A percentile compares a stretch with the other conserved stretches of the same genome.
phyloP scores from a whole-genome alignment of 2,888 invertebrate genomes.

The Lepidochrysops patricia region DNA sequence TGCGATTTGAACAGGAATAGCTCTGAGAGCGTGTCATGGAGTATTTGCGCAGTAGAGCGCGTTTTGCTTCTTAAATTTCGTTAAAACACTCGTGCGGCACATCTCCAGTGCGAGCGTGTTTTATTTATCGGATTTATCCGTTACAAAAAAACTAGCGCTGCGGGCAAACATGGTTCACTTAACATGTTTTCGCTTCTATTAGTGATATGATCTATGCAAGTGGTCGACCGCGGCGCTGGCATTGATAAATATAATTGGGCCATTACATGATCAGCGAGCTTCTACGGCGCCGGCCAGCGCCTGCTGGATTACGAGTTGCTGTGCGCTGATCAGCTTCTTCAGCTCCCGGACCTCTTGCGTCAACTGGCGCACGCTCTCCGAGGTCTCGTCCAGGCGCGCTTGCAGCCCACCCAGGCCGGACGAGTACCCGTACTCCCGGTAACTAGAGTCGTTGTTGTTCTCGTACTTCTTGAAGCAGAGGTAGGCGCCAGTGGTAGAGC shows the following conservation, averaged over 20 bases:
- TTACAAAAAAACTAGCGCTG: neutral
- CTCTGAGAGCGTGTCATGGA: too few species aligned
- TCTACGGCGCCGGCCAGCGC: conserved; percentile 61
- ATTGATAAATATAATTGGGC: conserved; percentile 66
- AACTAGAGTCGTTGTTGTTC: conserved; percentile 72
- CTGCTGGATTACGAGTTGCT: conserved; percentile 68
- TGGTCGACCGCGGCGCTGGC: conserved; percentile 67
- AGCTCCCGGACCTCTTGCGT: conserved; percentile 81
- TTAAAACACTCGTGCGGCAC: too few species aligned
- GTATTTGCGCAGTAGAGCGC: neutral
- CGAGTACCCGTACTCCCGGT: conserved; percentile 72
- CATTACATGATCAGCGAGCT: conserved; percentile 64
- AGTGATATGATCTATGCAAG: neutral
- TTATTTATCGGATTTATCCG: too few species aligned
- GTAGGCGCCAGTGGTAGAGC: conserved; percentile 76
- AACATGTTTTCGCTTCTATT: too few species aligned
- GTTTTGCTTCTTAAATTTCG: too few species aligned
- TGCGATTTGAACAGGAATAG: too few species aligned
- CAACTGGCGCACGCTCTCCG: conserved; percentile 78
- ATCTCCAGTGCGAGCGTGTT: too few species aligned
- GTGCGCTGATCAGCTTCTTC: conserved; percentile 72
- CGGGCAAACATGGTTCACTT: too few species aligned
- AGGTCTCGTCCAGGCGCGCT: conserved; percentile 78
- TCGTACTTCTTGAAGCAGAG: conserved; percentile 79
- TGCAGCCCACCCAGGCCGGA: conserved; percentile 75